Evolutionary conservation across 2,888 invertebrate genomes (phyloP).

Genomic region (Psococerastis gibbosa): DNA sequence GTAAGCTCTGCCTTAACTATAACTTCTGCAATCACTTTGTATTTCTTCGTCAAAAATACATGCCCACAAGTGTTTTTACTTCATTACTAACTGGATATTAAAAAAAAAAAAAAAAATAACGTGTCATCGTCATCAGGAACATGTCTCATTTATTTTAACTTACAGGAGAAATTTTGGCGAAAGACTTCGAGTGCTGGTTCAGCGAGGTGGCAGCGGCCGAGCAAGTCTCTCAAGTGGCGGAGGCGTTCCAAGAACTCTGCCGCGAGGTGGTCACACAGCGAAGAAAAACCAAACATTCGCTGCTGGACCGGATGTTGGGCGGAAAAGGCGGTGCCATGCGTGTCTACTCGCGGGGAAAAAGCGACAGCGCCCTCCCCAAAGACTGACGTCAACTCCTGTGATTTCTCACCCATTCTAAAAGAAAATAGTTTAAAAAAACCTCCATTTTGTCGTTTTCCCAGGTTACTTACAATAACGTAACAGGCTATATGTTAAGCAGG

Average conservation of each 20-base stretch:
- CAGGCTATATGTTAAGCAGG: too few species aligned
- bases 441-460: too few species aligned
- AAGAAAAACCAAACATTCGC: constrained; percentile 66
- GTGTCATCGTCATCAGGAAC: not conserved
- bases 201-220: constrained; percentile 78
- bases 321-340: constrained; percentile 44
- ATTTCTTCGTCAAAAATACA: not conserved
- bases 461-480: too few species aligned
- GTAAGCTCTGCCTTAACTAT: too few species aligned
- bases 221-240: constrained; percentile 61
- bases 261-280: constrained; percentile 60
- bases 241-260: constrained; percentile 69
- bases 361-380: constrained; percentile 73
- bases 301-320: constrained; percentile 62
- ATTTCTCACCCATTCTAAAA: too few species aligned
- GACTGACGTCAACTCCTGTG: too few species aligned
- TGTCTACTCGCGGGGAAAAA: constrained; percentile 69
- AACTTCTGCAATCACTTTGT: constrained; percentile 4
- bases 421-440: too few species aligned
- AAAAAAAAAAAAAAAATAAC: not conserved
- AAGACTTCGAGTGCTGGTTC: constrained; percentile 75
- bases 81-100: not conserved
- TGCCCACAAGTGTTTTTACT: not conserved
- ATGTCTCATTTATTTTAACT: not conserved
- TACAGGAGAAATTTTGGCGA: constrained; percentile 54